Conservation (phyloP, 1,140 invertebrate species). For the Melanaphis sacchari region DNA sequence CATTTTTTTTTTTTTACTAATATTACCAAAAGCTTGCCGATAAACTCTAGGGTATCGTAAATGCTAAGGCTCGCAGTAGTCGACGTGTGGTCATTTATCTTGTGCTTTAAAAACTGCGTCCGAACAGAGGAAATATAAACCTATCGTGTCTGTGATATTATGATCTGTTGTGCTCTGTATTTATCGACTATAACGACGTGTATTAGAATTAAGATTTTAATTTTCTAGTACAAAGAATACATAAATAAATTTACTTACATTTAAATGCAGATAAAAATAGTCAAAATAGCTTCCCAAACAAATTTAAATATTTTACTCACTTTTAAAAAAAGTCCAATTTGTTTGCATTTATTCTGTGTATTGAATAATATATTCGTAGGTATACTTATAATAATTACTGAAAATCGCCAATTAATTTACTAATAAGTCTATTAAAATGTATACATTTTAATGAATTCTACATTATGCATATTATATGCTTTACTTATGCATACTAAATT, state of each 20-base stretch:
- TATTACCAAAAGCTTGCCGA: not conserved
- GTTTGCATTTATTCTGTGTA: too few species aligned
- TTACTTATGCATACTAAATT: too few species aligned
- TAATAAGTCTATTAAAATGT: too few species aligned
- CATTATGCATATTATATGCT: too few species aligned
- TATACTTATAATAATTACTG: not conserved
- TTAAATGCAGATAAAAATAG: not conserved
- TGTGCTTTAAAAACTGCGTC: not conserved
- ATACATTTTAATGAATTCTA: too few species aligned
- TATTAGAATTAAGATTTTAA: not conserved
- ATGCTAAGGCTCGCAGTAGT: too few species aligned
- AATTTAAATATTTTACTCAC: not conserved
- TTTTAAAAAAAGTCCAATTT: not conserved
- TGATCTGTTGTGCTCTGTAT: not conserved
- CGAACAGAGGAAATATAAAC: not conserved
- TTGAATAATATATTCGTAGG: not conserved
- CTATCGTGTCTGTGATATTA: not conserved
- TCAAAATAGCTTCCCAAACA: not conserved
- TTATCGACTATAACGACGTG: too few species aligned
- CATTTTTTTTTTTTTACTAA: not conserved
- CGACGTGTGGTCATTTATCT: not conserved
- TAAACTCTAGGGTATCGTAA: not conserved
- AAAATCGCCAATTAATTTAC: not conserved
- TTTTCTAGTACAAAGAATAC: not conserved
- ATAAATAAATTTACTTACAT: too few species aligned